These are phyloP conservation scores for Hypocryptadius cinnamomeus DNA, from an alignment of 2,113 vertebrate species.

Conservation along the genomic window DNA sequence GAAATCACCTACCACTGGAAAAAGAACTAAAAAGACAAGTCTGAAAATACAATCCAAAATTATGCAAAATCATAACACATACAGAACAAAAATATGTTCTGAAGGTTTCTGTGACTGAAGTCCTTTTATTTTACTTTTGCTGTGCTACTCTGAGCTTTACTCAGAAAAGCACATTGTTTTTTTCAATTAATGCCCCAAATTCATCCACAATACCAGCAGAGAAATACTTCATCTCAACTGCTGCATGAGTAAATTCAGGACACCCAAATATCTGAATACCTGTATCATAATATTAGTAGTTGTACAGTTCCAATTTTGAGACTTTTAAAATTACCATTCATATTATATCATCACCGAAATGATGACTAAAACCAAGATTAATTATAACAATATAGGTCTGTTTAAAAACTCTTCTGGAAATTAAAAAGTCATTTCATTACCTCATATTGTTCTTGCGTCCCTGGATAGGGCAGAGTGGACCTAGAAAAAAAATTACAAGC, in stretches of 20 bases:
- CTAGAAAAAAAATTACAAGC: conserved; percentile 60
- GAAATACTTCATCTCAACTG: not conserved
- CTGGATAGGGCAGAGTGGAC: conserved; percentile 90
- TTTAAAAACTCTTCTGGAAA: not conserved
- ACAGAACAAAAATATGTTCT: not conserved
- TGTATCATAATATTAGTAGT: not conserved
- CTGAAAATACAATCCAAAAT: not conserved
- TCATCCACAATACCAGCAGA: not conserved
- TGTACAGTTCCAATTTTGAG: not conserved
- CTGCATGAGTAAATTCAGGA: not conserved
- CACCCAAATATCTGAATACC: not conserved
- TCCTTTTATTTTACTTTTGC: not conserved
- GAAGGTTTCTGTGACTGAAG: not conserved
- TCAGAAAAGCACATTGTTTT: not conserved
- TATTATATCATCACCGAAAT: not conserved
- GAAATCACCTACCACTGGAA: not conserved
- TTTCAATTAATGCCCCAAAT: not conserved
- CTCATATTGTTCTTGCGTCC: conserved; percentile 91
- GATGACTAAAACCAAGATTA: not conserved
- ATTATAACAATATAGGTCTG: not conserved
- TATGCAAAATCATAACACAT: not conserved
- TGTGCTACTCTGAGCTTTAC: not conserved
- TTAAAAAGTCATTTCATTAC: conserved; percentile 57
- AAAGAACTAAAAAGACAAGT: not conserved
- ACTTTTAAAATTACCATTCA: not conserved